Percentiles rank a stretch among this genome's conserved stretches.
These are phyloP conservation scores for Amiota communis DNA, from an alignment of 2,888 invertebrate genomes.

Conservation along the genomic window DNA sequence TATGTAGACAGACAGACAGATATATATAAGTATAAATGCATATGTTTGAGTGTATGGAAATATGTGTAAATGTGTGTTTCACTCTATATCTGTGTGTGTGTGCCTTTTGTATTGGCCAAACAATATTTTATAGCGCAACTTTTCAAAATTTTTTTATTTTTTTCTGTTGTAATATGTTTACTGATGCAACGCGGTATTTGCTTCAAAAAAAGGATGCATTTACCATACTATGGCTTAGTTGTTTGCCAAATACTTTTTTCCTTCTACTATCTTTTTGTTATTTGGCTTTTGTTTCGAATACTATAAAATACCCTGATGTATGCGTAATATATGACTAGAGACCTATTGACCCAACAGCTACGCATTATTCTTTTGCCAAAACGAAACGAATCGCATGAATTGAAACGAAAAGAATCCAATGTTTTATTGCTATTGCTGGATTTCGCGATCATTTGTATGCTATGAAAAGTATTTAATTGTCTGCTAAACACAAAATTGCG, in stretches of 20 bases:
- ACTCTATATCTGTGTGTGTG: neutral
- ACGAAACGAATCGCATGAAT: no score
- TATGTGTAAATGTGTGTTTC: neutral
- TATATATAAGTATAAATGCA: neutral
- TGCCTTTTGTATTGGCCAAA: neutral
- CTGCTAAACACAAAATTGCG: conserved; percentile 54
- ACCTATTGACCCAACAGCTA: no score
- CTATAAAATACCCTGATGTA: neutral
- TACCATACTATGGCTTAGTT: neutral
- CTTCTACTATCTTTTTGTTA: neutral
- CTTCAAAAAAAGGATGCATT: neutral
- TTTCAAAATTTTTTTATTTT: neutral
- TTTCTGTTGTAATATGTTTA: neutral
- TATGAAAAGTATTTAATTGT: conserved; percentile 63
- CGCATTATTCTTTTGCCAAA: no score
- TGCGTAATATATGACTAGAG: no score
- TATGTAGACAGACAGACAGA: conserved; percentile 28
- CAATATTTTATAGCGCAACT: conserved; percentile 14
- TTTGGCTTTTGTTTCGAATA: neutral
- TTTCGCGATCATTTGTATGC: conserved; percentile 52
- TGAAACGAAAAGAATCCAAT: no score
- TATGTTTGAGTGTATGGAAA: neutral
- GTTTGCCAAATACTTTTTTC: no score
- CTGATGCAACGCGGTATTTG: neutral
- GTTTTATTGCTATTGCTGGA: no score